These are phyloP conservation scores for Pavo muticus DNA, from an alignment of 2,113 vertebrate species.

Conservation along the genomic window DNA sequence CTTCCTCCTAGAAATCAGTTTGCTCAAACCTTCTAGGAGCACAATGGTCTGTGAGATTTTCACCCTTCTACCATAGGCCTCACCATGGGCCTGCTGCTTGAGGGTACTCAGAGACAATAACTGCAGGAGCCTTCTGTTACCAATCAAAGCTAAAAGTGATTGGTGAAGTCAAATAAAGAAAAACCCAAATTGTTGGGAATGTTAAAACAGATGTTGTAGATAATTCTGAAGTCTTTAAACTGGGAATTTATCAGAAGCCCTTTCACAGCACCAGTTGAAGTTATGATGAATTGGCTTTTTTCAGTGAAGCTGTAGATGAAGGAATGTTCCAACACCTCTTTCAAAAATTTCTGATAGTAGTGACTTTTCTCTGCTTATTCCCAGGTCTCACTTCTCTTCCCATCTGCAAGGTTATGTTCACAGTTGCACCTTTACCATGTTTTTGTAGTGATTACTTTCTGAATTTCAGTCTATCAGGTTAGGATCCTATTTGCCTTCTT, in stretches of 20 bases:
- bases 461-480: neutral
- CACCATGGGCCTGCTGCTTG: neutral
- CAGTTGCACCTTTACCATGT: neutral
- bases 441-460: neutral
- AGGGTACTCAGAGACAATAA: neutral
- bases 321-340: neutral
- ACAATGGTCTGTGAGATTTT: neutral
- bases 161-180: neutral
- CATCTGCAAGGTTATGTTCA: neutral
- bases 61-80: neutral
- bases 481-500: neutral
- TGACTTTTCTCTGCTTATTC: neutral
- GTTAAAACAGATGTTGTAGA: neutral
- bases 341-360: neutral
- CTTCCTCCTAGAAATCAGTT: neutral
- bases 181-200: neutral
- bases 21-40: neutral
- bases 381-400: neutral
- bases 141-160: neutral
- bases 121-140: neutral
- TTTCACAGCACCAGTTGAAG: neutral
- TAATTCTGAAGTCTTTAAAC: neutral
- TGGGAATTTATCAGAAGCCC: neutral
- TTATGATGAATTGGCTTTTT: neutral
- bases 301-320: neutral